Percentiles rank a stretch among this genome's conserved stretches.
Evolutionary conservation across 2,113 vertebrate species (phyloP).

Genomic region (Triplophysa tibetana): DNA sequence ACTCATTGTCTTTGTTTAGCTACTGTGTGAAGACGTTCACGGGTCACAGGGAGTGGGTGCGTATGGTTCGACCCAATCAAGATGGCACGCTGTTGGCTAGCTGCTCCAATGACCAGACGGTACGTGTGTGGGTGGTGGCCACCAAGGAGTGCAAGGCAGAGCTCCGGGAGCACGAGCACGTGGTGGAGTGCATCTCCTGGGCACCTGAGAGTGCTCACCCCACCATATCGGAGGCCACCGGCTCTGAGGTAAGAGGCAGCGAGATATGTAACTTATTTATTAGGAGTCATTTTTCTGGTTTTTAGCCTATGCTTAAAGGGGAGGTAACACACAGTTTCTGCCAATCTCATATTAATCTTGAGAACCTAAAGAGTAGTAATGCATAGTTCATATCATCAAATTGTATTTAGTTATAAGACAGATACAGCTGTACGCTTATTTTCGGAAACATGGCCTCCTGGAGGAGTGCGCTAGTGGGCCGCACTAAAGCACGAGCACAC

Average conservation of each 20-base stretch:
- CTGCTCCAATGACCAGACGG: constrained; percentile 98
- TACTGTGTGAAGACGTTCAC: constrained; percentile 99
- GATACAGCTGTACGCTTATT: too few species aligned
- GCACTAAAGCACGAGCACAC: too few species aligned
- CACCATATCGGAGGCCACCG: constrained; percentile 94
- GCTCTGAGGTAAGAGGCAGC: constrained; percentile 86
- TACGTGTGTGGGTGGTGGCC: constrained; percentile 97
- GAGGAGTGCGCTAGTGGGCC: too few species aligned
- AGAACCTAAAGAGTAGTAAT: too few species aligned
- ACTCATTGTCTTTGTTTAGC: constrained; percentile 62
- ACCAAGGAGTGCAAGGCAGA: constrained; percentile 99
- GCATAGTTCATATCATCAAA: too few species aligned
- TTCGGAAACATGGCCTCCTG: too few species aligned
- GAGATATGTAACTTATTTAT: not conserved
- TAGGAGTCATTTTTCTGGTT: too few species aligned
- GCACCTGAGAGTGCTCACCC: constrained; percentile 93
- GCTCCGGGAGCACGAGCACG: constrained; percentile 96
- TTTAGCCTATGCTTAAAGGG: not conserved
- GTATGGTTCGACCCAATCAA: constrained; percentile 98
- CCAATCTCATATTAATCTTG: too few species aligned
- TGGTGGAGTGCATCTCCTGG: constrained; percentile 99
- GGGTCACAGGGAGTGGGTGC: constrained; percentile 99
- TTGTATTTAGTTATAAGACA: too few species aligned
- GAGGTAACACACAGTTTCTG: too few species aligned
- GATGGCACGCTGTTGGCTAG: constrained; percentile 97